phyloP scores from a whole-genome alignment of 2,888 invertebrate genomes.

The Apamea crenata region DNA sequence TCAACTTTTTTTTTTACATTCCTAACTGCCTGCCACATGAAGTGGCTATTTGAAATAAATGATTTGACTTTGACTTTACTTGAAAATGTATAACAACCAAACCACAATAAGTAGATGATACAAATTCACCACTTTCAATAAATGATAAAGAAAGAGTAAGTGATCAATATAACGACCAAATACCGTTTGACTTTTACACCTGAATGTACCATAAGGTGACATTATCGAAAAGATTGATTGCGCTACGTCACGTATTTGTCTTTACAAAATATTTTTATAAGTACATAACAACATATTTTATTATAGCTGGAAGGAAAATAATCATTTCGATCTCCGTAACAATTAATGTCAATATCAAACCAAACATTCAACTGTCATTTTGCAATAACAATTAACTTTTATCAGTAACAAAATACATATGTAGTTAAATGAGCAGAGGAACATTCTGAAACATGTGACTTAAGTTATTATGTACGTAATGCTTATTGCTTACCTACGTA shows the following conservation, averaged over 20 bases:
- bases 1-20: not conserved
- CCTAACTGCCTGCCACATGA: not conserved
- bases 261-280: conserved; percentile 4
- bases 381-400: conserved; percentile 25
- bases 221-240: conserved; percentile 62
- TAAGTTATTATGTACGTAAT: conserved; percentile 3
- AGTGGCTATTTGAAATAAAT: not conserved
- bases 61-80: not conserved
- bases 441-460: conserved; percentile 19
- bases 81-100: not conserved
- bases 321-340: not conserved
- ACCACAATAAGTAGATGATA: not conserved
- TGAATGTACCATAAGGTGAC: conserved; percentile 39
- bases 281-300: conserved; percentile 20
- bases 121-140: not conserved
- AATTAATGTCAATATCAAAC: conserved; percentile 31
- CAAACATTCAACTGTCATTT: conserved; percentile 19
- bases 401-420: conserved; percentile 27
- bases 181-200: conserved; percentile 5
- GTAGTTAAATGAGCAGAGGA: conserved; percentile 8
- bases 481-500: conserved; percentile 11
- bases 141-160: not conserved
- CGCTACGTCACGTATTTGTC: conserved; percentile 48
- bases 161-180: not conserved
- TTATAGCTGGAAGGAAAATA: conserved; percentile 13